Evolutionary conservation across 1,140 invertebrate species (phyloP), one percentile per base, ranked within the genome.

Genomic region (Contarinia nasturtii): DNA sequence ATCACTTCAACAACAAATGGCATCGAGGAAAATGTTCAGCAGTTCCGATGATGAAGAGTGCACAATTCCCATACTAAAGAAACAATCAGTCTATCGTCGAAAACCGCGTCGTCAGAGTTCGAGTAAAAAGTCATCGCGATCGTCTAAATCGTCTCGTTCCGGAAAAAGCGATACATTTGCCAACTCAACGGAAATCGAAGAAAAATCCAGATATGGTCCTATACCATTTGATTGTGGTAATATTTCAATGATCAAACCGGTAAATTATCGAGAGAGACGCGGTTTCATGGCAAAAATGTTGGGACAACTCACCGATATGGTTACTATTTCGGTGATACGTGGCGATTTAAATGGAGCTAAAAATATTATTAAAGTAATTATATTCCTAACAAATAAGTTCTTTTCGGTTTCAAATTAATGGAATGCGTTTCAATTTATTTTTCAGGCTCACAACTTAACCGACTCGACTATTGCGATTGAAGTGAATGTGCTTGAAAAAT

Each of bases 311-410:
- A 59, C 60, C 15, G 54, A 61, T 38, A 44, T 63, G 44, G 60
- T 58, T 2, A 61, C 60, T n/a, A 53, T 61, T 57, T 55, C 58
- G 1, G 40, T 63, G 33, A 57, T 57, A 0, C 45, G 58, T 0
- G 60, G 60, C 33, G 58, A 61, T 44, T 60, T 61, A 2, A 53
- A 53, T n/a, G 59, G 59, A 51, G 60, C 57, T 14, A 63, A 63
- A 44, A 50, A 55, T n/a, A 63, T 63, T 8, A 60, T 63, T 40
- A 53, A 63, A 54, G 60, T 59, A 40, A 51, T 51, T 48, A 1
- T 40, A 40, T 21, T 19, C 38, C 34, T 42, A 18, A 43, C 1
- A 33, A 21, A 21, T 17, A 38, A 7, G 7, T n/a, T 22, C 12
- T 21, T 46, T 18, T 48, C 17, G 14, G 34, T 46, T 34, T 33